Evolutionary conservation across 2,113 vertebrate genomes (phyloP).

Genomic region (Pipa parva): DNA sequence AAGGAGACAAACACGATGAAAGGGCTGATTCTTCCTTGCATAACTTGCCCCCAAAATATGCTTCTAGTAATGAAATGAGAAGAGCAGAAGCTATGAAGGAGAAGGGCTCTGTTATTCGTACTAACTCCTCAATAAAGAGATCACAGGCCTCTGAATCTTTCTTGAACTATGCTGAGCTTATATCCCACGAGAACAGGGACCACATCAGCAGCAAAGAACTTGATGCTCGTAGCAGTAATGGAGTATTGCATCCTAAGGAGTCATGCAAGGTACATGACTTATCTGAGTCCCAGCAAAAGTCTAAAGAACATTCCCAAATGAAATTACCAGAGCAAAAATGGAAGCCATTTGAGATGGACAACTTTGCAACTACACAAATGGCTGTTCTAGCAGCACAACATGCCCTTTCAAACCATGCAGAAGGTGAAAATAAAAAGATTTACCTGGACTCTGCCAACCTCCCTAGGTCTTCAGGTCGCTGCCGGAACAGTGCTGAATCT

Average conservation of each 20-base stretch:
- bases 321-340: slow-evolving; percentile 78
- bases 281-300: slow-evolving; percentile 62
- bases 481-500: slow-evolving; percentile 42
- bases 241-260: slow-evolving; percentile 62
- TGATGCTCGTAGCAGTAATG: slow-evolving; percentile 63
- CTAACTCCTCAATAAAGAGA: slow-evolving; percentile 74
- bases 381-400: slow-evolving; percentile 85
- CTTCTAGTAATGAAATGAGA: slow-evolving; percentile 65
- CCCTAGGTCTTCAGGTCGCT: slow-evolving; percentile 58
- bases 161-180: slow-evolving; percentile 64
- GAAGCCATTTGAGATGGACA: slow-evolving; percentile 85
- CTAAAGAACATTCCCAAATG: slow-evolving; percentile 53
- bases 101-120: slow-evolving; percentile 85
- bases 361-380: slow-evolving; percentile 89
- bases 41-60: slow-evolving; percentile 63
- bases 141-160: slow-evolving; percentile 61
- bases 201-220: slow-evolving; percentile 71
- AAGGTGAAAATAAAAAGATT: slow-evolving; percentile 79
- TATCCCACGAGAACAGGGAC: slow-evolving; percentile 72
- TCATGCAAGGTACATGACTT: slow-evolving; percentile 61
- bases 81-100: slow-evolving; percentile 70
- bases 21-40: slow-evolving; percentile 65
- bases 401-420: slow-evolving; percentile 66
- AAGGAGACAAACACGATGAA: slow-evolving; percentile 61
- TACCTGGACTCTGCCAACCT: slow-evolving; percentile 70